Evolutionary conservation across 1,140 invertebrate genomes (phyloP).

Genomic region (Gryon sp.): DNA sequence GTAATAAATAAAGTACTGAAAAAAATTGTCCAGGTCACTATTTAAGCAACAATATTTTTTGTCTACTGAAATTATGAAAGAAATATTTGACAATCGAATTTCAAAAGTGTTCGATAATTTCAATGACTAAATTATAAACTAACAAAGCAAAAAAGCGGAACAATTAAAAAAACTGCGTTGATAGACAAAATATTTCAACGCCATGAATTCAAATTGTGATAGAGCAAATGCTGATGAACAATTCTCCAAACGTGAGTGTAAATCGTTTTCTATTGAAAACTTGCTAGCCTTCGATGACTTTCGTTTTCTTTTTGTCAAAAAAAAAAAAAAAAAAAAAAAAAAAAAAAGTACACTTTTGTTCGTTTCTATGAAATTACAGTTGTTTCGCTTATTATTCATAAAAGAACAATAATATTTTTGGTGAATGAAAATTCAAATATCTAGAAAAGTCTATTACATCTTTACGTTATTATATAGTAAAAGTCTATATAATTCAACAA

Average conservation of each 20-base stretch:
- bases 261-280: slow-evolving; percentile 45
- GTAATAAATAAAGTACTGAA: too few species aligned
- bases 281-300: slow-evolving; percentile 40
- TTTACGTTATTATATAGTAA: background rate
- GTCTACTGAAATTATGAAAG: too few species aligned
- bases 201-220: slow-evolving; percentile 26
- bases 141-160: background rate
- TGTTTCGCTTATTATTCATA: slow-evolving; percentile 24
- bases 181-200: slow-evolving; percentile 13
- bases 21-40: too few species aligned
- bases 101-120: background rate
- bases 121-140: slow-evolving; percentile 12
- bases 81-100: background rate
- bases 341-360: slow-evolving; percentile 27
- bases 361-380: slow-evolving; percentile 11
- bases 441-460: background rate
- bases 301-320: slow-evolving; percentile 43
- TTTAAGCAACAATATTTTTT: too few species aligned
- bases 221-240: slow-evolving; percentile 27
- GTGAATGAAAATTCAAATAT: slow-evolving; percentile 9
- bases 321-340: too few species aligned
- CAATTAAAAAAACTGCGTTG: slow-evolving; percentile 13
- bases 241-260: slow-evolving; percentile 28
- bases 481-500: background rate
- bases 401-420: slow-evolving; percentile 10